Evolutionary conservation across 1,140 invertebrate genomes (phyloP).

Genomic region (Heliconius nattereri): DNA sequence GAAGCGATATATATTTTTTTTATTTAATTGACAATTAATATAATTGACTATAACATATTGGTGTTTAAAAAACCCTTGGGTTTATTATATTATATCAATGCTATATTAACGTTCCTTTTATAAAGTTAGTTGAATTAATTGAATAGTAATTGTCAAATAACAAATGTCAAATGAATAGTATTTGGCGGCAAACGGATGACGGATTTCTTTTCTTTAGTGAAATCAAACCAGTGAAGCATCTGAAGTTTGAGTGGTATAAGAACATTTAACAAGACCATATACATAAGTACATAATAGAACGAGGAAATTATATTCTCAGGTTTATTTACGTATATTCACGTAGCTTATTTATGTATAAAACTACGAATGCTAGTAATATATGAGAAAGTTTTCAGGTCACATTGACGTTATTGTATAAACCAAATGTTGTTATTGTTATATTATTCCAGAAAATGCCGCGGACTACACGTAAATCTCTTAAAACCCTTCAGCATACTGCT

Average conservation of each 20-base stretch:
- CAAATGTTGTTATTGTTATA: constrained; percentile 11
- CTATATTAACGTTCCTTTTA: too few species aligned
- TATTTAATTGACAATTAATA: too few species aligned
- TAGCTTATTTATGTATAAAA: neutral
- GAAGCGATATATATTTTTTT: too few species aligned
- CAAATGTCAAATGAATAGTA: neutral
- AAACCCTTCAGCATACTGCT: constrained; percentile 83
- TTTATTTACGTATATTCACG: neutral
- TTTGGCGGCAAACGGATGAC: neutral
- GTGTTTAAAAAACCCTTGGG: too few species aligned
- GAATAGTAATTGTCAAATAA: neutral
- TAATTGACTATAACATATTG: too few species aligned
- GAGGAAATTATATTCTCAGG: neutral
- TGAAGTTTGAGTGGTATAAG: neutral
- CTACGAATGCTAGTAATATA: neutral
- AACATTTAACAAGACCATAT: neutral
- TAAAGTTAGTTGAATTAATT: too few species aligned
- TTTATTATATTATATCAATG: too few species aligned
- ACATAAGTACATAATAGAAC: neutral
- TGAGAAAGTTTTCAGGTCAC: constrained; percentile 16
- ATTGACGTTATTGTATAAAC: constrained; percentile 1
- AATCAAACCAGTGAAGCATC: neutral
- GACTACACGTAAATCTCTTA: constrained; percentile 81
- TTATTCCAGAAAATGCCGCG: constrained; percentile 54
- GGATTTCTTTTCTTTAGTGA: neutral